Base-by-base conservation (phyloP, 2,797 vertebrate genomes). In the Danio albolineatus region DNA sequence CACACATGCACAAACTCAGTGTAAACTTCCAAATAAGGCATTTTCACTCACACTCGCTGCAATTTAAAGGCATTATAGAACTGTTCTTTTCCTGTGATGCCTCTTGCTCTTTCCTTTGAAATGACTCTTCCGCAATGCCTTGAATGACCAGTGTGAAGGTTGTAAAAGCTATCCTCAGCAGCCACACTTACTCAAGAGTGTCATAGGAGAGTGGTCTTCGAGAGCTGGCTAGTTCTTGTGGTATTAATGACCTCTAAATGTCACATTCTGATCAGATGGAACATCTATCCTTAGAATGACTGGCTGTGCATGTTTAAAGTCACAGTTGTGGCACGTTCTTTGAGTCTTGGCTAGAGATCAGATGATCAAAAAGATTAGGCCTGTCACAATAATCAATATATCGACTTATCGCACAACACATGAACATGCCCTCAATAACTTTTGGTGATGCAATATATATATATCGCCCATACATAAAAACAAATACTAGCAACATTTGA, bases 221-320 rank as follows among this genome's bases (percentile, higher is more conserved):
- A 62, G 19, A n/a, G 38, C 69, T 64, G 75, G 41, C 28, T 36
- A 17, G 51, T 59, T 78, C 38, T 71, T 19, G 36, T 9, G 66
- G 46, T 72, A 44, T 79, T 72, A 54, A 72, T 72, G 59, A 53
- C 69, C 16, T 79, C 59, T 79, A 64, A 72, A 79, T 79, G 77
- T 72, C 69, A 73, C 59, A 64, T 72, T 79, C 21, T 13, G 39
- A 54, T 56, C 59, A 21, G 21, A 64, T 64, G 69, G 49, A 56
- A 73, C 69, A 79, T 62, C 49, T 59, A 61, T 61, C 17, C 44
- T 51, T 43, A 36, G 17, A 69, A n/a, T 8, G 56, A 28, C 36
- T 43, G 65, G 17, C n/a, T 70, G 56, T 60, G 56, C 44, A 43
- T 78, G 56, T 51, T 70, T 65, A 61, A 49, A 59, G 62, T 13